These are phyloP conservation scores for Drosophila meridionalis DNA, from an alignment of 2,888 invertebrate species.

Conservation along the genomic window DNA sequence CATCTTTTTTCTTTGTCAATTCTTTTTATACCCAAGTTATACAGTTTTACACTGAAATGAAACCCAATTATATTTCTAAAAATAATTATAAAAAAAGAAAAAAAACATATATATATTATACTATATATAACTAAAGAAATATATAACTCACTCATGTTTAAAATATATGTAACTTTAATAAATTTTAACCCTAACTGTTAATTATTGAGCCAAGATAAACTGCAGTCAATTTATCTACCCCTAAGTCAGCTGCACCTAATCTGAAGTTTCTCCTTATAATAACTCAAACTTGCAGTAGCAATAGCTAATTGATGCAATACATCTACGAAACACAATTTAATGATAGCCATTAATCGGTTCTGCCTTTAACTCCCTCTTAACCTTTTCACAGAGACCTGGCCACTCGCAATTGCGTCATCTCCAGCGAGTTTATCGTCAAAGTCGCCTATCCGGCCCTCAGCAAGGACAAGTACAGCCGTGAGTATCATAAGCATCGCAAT, in stretches of 20 bases:
- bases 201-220: not conserved
- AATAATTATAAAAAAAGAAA: too few species aligned
- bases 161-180: too few species aligned
- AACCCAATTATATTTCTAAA: too few species aligned
- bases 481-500: conserved; percentile 94
- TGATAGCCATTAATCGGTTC: conserved; percentile 37
- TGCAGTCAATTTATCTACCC: not conserved
- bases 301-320: not conserved
- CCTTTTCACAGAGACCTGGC: conserved; percentile 90
- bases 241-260: not conserved
- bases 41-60: too few species aligned
- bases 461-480: conserved; percentile 94
- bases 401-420: conserved; percentile 95
- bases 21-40: too few species aligned
- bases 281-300: not conserved
- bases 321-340: conserved; percentile 15
- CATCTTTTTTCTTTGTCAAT: too few species aligned
- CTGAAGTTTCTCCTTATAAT: not conserved
- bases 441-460: conserved; percentile 92
- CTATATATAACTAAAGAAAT: too few species aligned
- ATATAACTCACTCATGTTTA: too few species aligned
- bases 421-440: conserved; percentile 92
- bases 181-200: not conserved
- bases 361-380: conserved; percentile 5
- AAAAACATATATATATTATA: too few species aligned